Conservation (phyloP, 2,888 invertebrate genomes). For the Drosophila siamana region DNA sequence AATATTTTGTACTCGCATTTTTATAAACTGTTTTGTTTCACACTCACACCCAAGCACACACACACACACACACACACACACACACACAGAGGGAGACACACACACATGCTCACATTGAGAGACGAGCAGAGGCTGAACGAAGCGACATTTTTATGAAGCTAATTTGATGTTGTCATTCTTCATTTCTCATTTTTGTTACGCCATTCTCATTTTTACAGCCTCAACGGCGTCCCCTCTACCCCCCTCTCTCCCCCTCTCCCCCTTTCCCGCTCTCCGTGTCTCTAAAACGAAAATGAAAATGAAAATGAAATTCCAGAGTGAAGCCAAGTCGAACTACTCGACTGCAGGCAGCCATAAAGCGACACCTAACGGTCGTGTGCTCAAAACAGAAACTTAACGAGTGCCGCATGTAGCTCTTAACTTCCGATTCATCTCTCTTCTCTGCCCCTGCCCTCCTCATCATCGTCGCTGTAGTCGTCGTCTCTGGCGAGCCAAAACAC, state of each 20-base stretch:
- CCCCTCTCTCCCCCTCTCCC: background rate
- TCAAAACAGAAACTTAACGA: conserved; percentile 65
- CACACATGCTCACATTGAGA: background rate
- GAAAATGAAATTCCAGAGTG: conserved; percentile 44
- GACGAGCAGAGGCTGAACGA: conserved; percentile 16
- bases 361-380: conserved; percentile 58
- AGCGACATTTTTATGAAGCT: conserved; percentile 77
- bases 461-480: too few species aligned
- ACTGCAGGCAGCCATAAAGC: conserved; percentile 60
- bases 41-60: conserved; percentile 40
- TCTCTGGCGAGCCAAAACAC: conserved; percentile 1
- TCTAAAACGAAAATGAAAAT: background rate
- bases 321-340: conserved; percentile 37
- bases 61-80: conserved; percentile 4
- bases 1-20: conserved; percentile 77
- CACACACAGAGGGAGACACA: too few species aligned
- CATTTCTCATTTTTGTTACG: conserved; percentile 75
- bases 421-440: conserved; percentile 21
- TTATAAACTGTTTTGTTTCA: conserved; percentile 79
- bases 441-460: background rate
- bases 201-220: conserved; percentile 74
- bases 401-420: conserved; percentile 39
- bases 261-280: background rate
- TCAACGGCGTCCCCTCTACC: background rate
- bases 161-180: conserved; percentile 80